Evolutionary conservation across 2,888 invertebrate species (phyloP).

Genomic region (Rhogogaster chlorosoma): DNA sequence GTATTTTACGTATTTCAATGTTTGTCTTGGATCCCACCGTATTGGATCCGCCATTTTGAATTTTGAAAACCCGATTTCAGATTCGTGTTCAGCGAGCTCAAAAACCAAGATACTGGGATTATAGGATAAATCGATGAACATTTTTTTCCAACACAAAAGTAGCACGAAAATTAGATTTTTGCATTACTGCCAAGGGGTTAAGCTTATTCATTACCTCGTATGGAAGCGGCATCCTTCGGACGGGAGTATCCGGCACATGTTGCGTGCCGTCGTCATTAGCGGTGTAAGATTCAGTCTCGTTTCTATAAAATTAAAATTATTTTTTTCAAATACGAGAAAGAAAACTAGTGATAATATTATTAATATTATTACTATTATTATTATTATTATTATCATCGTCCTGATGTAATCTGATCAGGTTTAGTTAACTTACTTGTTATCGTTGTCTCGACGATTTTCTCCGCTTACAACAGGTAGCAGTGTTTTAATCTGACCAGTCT

Average conservation of each 20-base stretch:
- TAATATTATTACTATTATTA: not conserved
- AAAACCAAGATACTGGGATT: no score
- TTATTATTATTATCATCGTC: not conserved
- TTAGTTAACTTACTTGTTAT: conserved; percentile 67
- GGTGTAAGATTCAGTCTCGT: conserved; percentile 63
- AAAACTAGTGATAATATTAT: conserved; percentile 12
- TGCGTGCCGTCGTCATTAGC: conserved; percentile 68
- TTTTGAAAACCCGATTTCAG: no score
- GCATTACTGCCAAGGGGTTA: no score
- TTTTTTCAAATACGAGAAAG: not conserved
- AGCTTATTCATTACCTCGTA: conserved; percentile 70
- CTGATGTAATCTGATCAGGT: not conserved
- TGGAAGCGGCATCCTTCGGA: conserved; percentile 71
- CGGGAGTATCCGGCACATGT: conserved; percentile 67
- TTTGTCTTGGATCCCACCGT: no score
- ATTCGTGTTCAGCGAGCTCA: no score
- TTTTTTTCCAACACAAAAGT: no score
- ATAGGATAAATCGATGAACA: no score
- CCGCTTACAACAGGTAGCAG: conserved; percentile 65
- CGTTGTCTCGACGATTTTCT: conserved; percentile 66
- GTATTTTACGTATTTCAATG: no score
- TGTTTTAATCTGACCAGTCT: conserved; percentile 69
- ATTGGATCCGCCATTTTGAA: no score
- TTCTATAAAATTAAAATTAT: conserved; percentile 58
- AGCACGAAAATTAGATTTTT: no score